These are phyloP conservation scores for Drosophila nr. perissopoda DNA, from an alignment of 2,888 invertebrate genomes.

Conservation along the genomic window DNA sequence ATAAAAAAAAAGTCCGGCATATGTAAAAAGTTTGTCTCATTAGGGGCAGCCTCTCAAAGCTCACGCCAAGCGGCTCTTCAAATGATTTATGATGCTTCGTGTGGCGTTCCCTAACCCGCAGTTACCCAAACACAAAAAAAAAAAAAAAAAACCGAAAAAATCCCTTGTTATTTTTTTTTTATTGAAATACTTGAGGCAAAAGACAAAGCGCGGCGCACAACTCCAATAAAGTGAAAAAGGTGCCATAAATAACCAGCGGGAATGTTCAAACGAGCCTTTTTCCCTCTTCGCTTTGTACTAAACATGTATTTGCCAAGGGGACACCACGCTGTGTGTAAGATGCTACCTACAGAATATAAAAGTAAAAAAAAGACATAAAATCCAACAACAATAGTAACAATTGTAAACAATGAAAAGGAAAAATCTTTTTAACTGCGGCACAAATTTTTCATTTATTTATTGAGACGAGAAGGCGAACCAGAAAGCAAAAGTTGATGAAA, in stretches of 20 bases:
- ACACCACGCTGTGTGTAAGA: constrained; percentile 35
- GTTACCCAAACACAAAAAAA: neutral
- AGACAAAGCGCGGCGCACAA: constrained; percentile 58
- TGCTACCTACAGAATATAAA: constrained; percentile 43
- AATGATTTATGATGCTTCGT: constrained; percentile 69
- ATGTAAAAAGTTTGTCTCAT: constrained; percentile 69
- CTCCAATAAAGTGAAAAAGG: constrained; percentile 81
- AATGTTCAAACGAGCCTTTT: constrained; percentile 41
- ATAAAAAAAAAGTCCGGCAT: constrained; percentile 19
- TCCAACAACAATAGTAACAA: constrained; percentile 43
- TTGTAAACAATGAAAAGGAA: constrained; percentile 72
- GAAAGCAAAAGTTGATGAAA: constrained; percentile 43
- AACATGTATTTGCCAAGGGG: constrained; percentile 38
- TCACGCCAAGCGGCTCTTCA: constrained; percentile 36
- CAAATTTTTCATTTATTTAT: constrained; percentile 79
- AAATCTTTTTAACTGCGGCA: constrained; percentile 62
- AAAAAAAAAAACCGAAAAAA: constrained; percentile 3
- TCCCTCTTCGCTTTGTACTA: constrained; percentile 22
- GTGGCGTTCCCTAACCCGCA: constrained; percentile 37
- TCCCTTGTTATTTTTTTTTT: constrained; percentile 35
- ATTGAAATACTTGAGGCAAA: constrained; percentile 77
- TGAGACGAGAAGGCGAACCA: constrained; percentile 59
- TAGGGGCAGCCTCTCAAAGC: constrained; percentile 44
- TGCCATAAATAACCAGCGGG: constrained; percentile 75
- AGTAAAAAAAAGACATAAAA: constrained; percentile 18